phyloP scores from a whole-genome alignment of 2,113 vertebrate species.

The Hydrolagus affinis region DNA sequence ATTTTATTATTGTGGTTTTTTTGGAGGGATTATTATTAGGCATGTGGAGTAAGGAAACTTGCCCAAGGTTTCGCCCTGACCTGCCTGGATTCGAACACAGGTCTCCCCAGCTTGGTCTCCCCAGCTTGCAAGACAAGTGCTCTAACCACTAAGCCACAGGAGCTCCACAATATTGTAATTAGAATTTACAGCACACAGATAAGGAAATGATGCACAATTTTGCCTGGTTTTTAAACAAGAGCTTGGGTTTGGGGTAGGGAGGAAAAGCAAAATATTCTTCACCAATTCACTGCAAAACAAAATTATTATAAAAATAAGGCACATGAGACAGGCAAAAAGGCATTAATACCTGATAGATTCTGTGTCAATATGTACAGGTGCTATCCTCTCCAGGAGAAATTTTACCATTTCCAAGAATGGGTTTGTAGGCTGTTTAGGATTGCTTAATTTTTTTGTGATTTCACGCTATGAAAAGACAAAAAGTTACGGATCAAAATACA shows the following conservation, averaged over 20 bases:
- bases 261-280: background rate
- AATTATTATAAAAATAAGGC: background rate
- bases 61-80: no score
- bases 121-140: no score
- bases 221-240: background rate
- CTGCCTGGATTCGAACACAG: no score
- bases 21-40: no score
- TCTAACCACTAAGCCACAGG: no score
- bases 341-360: conserved; percentile 68
- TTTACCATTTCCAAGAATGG: conserved; percentile 84
- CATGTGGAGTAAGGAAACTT: no score
- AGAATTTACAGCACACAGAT: background rate
- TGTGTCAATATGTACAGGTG: conserved; percentile 71
- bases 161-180: background rate
- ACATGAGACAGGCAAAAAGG: background rate
- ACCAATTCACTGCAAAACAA: background rate
- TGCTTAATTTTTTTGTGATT: conserved; percentile 72
- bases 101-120: no score
- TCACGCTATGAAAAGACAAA: conserved; percentile 59
- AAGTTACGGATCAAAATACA: background rate
- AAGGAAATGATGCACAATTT: no score
- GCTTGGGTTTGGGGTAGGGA: background rate
- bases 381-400: conserved; percentile 76
- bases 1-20: no score
- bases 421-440: conserved; percentile 74